These are phyloP conservation scores for Diorhabda elongata DNA, from an alignment of 1,140 invertebrate species.

Conservation along the genomic window DNA sequence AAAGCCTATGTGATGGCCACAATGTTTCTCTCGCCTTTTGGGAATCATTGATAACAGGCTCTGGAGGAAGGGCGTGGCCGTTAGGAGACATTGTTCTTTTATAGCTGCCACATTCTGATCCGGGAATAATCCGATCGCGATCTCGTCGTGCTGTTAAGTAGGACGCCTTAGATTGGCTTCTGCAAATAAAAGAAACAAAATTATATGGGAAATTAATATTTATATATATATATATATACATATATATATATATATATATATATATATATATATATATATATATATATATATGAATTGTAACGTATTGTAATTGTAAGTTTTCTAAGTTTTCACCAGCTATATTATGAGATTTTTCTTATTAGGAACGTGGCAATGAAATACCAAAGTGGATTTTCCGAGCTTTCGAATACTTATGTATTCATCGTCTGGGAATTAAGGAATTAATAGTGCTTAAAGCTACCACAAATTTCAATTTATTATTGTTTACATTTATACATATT, in stretches of 20 bases:
- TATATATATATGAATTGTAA: too few species aligned
- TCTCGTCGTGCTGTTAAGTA: slow-evolving; percentile 68
- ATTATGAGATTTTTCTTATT: too few species aligned
- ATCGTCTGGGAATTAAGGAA: too few species aligned
- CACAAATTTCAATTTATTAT: too few species aligned
- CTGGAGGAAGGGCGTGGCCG: slow-evolving; percentile 45
- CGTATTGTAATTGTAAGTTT: too few species aligned
- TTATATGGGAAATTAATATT: neutral
- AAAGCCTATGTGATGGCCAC: slow-evolving; percentile 41
- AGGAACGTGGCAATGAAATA: too few species aligned
- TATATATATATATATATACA: too few species aligned
- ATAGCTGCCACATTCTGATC: slow-evolving; percentile 70
- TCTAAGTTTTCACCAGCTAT: neutral
- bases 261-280: slow-evolving; percentile 3
- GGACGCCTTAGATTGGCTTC: slow-evolving; percentile 75
- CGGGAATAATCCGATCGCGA: slow-evolving; percentile 56
- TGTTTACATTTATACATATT: too few species aligned
- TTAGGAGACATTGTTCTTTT: slow-evolving; percentile 71
- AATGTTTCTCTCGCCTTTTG: slow-evolving; percentile 45
- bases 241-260: neutral
- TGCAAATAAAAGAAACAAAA: slow-evolving; percentile 49
- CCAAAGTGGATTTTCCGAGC: too few species aligned
- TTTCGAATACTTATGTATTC: too few species aligned
- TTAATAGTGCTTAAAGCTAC: too few species aligned
- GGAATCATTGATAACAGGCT: slow-evolving; percentile 28